Percentiles rank a stretch among this genome's conserved stretches.
Conservation (phyloP, 2,797 vertebrate species). For the Gymnoscopelus braueri region DNA sequence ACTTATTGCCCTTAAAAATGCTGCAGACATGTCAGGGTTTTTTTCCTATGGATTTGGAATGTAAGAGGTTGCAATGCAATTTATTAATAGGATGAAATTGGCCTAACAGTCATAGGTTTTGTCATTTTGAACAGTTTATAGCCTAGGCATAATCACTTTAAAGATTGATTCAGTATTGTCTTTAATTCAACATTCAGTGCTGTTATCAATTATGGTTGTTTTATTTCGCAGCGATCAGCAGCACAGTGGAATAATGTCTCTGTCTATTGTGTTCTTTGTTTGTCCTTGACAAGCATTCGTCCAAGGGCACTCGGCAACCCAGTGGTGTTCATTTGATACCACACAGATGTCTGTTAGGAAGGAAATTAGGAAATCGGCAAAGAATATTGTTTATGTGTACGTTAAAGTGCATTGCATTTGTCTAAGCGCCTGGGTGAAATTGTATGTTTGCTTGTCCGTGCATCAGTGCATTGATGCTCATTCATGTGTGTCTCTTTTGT, state of each 20-base stretch:
- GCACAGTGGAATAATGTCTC: constrained; percentile 30
- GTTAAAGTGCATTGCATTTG: neutral
- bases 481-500: constrained; percentile 33
- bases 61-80: neutral
- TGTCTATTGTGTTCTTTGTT: constrained; percentile 49
- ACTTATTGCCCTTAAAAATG: neutral
- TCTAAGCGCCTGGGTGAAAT: neutral
- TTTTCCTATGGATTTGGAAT: too few species aligned
- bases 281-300: constrained; percentile 65
- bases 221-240: constrained; percentile 11
- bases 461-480: neutral
- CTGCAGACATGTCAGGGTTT: too few species aligned
- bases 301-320: constrained; percentile 20
- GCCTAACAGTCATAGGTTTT: neutral
- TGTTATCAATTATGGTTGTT: constrained; percentile 10
- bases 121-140: constrained; percentile 1
- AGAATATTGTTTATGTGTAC: neutral
- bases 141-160: neutral
- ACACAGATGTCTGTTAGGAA: constrained; percentile 10
- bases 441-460: neutral
- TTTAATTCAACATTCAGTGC: constrained; percentile 1
- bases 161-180: neutral
- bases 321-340: constrained; percentile 28
- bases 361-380: constrained; percentile 13
- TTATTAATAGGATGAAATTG: neutral